These are phyloP conservation scores for Heliconius ethilla DNA, from an alignment of 2,888 invertebrate genomes.

Conservation along the genomic window DNA sequence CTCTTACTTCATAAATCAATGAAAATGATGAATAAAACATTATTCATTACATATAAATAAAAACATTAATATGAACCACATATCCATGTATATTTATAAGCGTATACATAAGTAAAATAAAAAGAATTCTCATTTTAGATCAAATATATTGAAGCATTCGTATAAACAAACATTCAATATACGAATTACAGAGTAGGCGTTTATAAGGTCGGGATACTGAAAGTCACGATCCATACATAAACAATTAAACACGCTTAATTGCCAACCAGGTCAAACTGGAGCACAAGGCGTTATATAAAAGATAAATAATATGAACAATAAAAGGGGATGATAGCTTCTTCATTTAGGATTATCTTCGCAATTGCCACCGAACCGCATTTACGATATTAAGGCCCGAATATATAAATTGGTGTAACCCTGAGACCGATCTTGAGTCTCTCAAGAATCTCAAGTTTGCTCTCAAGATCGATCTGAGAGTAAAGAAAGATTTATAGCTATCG, in stretches of 20 bases:
- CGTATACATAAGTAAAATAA: background rate
- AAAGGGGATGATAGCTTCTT: slow-evolving; percentile 19
- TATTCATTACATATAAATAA: background rate
- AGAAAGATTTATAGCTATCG: no score
- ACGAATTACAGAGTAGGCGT: slow-evolving; percentile 12
- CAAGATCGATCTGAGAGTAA: no score
- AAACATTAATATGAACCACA: no score
- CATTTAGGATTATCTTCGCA: slow-evolving; percentile 17
- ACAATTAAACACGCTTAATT: slow-evolving; percentile 25
- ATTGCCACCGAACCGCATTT: background rate
- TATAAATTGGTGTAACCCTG: no score
- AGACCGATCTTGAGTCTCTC: no score
- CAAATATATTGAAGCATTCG: slow-evolving; percentile 1
- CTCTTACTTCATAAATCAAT: background rate
- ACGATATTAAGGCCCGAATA: background rate
- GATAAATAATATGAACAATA: slow-evolving; percentile 20
- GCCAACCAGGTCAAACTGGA: slow-evolving; percentile 8
- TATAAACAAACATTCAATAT: slow-evolving; percentile 7
- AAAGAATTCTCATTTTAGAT: background rate
- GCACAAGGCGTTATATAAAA: slow-evolving; percentile 8
- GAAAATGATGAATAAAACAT: background rate
- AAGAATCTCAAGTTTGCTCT: no score
- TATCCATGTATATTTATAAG: background rate
- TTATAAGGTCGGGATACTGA: slow-evolving; percentile 6
- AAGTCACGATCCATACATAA: slow-evolving; percentile 15